These are phyloP conservation scores for Harlomillsia oculata DNA, from an alignment of 1,140 invertebrate species.

Conservation along the genomic window DNA sequence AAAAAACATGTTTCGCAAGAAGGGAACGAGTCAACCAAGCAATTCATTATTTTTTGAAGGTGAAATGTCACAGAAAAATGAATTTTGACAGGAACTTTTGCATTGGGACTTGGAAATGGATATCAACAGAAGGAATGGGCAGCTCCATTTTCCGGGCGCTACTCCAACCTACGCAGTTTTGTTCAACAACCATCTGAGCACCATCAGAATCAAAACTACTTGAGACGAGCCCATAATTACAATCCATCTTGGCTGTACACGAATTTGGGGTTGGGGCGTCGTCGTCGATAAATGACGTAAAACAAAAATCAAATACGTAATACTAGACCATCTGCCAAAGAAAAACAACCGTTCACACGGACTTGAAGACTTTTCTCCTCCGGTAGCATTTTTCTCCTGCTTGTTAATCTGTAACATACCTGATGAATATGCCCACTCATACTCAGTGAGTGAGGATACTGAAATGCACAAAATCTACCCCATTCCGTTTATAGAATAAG, in stretches of 20 bases:
- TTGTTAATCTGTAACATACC: not conserved
- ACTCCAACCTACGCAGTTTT: slow-evolving; percentile 9
- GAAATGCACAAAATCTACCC: too few species aligned
- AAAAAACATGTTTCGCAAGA: too few species aligned
- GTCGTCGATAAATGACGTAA: slow-evolving; percentile 5
- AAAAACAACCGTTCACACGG: too few species aligned
- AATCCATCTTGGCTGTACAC: slow-evolving; percentile 22
- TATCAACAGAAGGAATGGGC: not conserved
- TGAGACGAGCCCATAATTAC: slow-evolving; percentile 17
- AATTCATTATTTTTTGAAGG: too few species aligned
- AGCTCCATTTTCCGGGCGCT: not conserved
- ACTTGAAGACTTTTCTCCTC: too few species aligned
- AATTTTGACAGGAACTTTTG: not conserved
- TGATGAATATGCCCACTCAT: too few species aligned
- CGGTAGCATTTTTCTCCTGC: too few species aligned
- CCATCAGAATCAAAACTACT: slow-evolving; percentile 7
- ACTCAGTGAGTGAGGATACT: too few species aligned
- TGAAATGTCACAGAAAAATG: too few species aligned
- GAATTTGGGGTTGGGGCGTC: slow-evolving; percentile 23
- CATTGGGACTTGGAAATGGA: not conserved
- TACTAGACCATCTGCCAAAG: too few species aligned
- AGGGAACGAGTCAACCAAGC: too few species aligned
- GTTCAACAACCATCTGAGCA: not conserved
- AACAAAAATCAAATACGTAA: not conserved
- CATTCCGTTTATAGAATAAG: too few species aligned